Conservation (phyloP, 2,113 vertebrate species). For the Petrocephalus zakoni region DNA sequence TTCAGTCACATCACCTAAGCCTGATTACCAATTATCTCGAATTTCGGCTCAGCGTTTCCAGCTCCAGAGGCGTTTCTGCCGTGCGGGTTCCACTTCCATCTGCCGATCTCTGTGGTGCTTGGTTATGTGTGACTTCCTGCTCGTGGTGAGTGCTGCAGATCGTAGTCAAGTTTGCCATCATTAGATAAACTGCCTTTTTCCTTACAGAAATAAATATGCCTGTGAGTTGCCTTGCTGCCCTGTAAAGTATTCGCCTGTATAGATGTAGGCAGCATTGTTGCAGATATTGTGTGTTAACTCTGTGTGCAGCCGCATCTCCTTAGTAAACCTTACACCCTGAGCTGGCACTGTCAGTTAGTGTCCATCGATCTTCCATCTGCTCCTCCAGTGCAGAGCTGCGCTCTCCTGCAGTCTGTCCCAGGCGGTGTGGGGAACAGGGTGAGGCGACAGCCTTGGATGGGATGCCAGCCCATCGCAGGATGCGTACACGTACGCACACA, state of each 20-base stretch:
- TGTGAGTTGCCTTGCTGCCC: not conserved
- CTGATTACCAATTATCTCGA: not conserved
- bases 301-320: not conserved
- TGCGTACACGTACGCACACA: not conserved
- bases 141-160: not conserved
- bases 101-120: not conserved
- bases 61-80: not conserved
- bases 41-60: not conserved
- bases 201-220: not conserved
- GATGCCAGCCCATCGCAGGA: not conserved
- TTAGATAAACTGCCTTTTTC: not conserved
- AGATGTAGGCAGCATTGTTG: not conserved
- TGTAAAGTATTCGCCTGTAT: not conserved
- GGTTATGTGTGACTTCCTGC: not conserved
- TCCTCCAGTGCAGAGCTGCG: not conserved
- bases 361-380: not conserved
- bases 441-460: not conserved
- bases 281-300: not conserved
- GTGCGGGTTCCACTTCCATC: not conserved
- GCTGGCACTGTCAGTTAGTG: not conserved
- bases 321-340: not conserved
- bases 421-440: not conserved
- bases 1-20: not conserved
- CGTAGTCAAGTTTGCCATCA: not conserved
- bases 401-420: not conserved